phyloP scores from a whole-genome alignment of 1,140 invertebrate genomes.

The Drosophila subpulchrella region DNA sequence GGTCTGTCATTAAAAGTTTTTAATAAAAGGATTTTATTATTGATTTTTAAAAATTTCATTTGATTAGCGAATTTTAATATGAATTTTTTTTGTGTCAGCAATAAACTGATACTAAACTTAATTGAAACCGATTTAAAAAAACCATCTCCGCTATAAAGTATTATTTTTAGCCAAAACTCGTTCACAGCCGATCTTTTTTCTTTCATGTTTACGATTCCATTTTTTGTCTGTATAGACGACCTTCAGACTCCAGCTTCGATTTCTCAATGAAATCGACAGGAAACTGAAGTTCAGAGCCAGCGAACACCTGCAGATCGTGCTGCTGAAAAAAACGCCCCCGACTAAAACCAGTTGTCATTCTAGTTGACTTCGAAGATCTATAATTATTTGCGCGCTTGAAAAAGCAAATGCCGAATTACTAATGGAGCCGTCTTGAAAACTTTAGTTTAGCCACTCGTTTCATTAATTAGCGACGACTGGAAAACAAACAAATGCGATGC shows the following conservation, averaged over 20 bases:
- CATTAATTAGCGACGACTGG: slow-evolving; percentile 41
- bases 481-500: slow-evolving; percentile 44
- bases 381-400: slow-evolving; percentile 38
- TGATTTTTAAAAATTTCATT: too few relatives aligned
- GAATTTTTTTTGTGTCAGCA: too few relatives aligned
- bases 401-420: slow-evolving; percentile 34
- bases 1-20: too few relatives aligned
- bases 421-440: slow-evolving; percentile 42
- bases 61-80: background rate
- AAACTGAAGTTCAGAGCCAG: slow-evolving; percentile 38
- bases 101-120: background rate
- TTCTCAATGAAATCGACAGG: slow-evolving; percentile 62
- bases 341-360: slow-evolving; percentile 46
- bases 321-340: slow-evolving; percentile 1
- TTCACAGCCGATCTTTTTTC: slow-evolving; percentile 37
- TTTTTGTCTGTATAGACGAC: slow-evolving; percentile 17
- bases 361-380: slow-evolving; percentile 15
- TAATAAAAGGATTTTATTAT: too few relatives aligned
- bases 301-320: slow-evolving; percentile 22
- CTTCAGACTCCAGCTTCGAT: slow-evolving; percentile 58
- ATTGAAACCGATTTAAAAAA: background rate
- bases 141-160: background rate
- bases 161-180: slow-evolving; percentile 10
- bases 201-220: slow-evolving; percentile 6
- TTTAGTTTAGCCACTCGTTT: slow-evolving; percentile 57